Evolutionary conservation across 2,888 invertebrate species (phyloP).

Genomic region (Phortica magna): DNA sequence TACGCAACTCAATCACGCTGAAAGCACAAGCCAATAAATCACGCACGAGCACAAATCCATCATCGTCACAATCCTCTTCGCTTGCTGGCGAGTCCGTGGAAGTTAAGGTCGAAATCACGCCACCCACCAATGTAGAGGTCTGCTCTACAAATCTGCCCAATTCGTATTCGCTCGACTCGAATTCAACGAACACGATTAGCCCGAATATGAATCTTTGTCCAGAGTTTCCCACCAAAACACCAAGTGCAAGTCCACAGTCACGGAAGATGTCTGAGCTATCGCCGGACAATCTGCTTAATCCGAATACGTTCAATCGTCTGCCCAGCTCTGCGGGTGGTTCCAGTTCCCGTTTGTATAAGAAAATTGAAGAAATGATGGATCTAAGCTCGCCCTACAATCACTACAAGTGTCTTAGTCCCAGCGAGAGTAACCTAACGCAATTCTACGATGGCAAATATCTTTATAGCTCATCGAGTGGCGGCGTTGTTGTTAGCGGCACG

Average conservation of each 20-base stretch:
- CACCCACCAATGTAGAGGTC: conserved; percentile 73
- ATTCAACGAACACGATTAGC: conserved; percentile 74
- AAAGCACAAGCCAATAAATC: conserved; percentile 76
- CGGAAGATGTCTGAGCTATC: conserved; percentile 77
- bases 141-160: conserved; percentile 72
- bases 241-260: conserved; percentile 70
- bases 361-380: conserved; percentile 80
- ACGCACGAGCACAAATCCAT: conserved; percentile 76
- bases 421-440: conserved; percentile 79
- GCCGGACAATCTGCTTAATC: conserved; percentile 75
- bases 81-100: conserved; percentile 77
- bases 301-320: conserved; percentile 76
- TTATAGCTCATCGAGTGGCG: conserved; percentile 57
- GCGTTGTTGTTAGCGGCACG: conserved; percentile 49
- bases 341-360: conserved; percentile 76
- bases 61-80: conserved; percentile 77
- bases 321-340: conserved; percentile 75
- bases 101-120: conserved; percentile 78
- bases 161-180: conserved; percentile 77
- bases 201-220: conserved; percentile 74
- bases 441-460: conserved; percentile 76
- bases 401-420: conserved; percentile 85
- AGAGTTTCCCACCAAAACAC: conserved; percentile 73
- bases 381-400: conserved; percentile 87
- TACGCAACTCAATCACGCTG: conserved; percentile 78